Percentiles rank a stretch among this genome's conserved stretches.
phyloP scores from a whole-genome alignment of 2,797 vertebrate species.

The Centropyge bicolor region DNA sequence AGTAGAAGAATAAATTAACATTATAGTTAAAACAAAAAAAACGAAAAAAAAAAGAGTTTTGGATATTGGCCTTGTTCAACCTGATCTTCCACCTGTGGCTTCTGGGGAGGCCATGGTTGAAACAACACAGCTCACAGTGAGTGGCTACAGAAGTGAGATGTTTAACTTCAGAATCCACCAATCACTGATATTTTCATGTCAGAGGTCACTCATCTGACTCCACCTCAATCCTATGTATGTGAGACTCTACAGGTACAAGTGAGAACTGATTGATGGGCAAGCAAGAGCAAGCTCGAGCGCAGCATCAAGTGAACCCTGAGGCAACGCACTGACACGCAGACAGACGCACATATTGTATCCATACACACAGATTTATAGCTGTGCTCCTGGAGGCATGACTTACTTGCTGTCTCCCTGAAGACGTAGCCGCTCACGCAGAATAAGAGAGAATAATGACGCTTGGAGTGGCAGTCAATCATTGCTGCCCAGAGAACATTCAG shows the following conservation, averaged over 20 bases:
- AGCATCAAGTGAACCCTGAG: slow-evolving; percentile 44
- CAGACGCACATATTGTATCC: slow-evolving; percentile 25
- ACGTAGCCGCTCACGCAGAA: slow-evolving; percentile 67
- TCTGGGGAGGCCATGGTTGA: neutral
- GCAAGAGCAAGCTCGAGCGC: slow-evolving; percentile 43
- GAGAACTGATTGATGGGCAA: slow-evolving; percentile 74
- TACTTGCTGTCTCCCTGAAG: slow-evolving; percentile 66
- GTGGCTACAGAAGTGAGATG: slow-evolving; percentile 16
- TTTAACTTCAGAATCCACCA: slow-evolving; percentile 31
- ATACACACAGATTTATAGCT: slow-evolving; percentile 70
- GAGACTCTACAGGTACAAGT: slow-evolving; percentile 49
- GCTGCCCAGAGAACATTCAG: slow-evolving; percentile 53
- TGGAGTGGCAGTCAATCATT: slow-evolving; percentile 71
- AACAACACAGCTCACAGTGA: neutral
- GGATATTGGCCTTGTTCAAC: neutral
- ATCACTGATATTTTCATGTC: slow-evolving; percentile 36
- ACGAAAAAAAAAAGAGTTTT: neutral
- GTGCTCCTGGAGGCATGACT: slow-evolving; percentile 64
- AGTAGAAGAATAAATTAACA: neutral
- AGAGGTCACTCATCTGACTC: slow-evolving; percentile 24
- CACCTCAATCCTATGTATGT: neutral
- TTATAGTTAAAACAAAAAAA: neutral
- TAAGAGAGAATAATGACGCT: slow-evolving; percentile 59
- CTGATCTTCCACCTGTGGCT: slow-evolving; percentile 8
- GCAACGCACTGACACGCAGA: slow-evolving; percentile 33